phyloP scores from a whole-genome alignment of 2,888 invertebrate genomes.

The Clepsis dumicolana region DNA sequence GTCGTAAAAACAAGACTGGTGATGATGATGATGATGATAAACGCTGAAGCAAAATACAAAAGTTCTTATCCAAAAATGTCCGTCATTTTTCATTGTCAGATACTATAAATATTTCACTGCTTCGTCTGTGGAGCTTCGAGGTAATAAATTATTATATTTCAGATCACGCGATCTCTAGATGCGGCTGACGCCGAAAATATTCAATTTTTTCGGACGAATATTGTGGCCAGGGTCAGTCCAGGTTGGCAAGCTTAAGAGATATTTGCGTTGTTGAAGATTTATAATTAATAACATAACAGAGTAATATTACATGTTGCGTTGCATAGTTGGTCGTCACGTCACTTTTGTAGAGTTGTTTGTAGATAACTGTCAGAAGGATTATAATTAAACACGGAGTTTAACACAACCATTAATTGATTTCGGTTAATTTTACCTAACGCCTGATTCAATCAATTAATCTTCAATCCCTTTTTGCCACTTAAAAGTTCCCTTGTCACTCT shows the following conservation, averaged over 20 bases:
- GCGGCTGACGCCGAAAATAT: slow-evolving; percentile 3
- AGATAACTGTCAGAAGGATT: too few species aligned
- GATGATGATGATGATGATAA: background rate
- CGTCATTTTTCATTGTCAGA: background rate
- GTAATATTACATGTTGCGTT: too few species aligned
- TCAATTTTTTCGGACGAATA: background rate
- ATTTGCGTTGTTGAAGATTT: too few species aligned
- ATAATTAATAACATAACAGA: too few species aligned
- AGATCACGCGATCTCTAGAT: background rate
- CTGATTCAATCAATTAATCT: too few species aligned
- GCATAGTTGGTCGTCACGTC: too few species aligned
- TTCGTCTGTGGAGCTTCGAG: background rate
- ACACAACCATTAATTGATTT: too few species aligned
- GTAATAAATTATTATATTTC: slow-evolving; percentile 20
- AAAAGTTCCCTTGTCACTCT: background rate
- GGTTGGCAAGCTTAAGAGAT: background rate
- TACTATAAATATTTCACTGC: background rate
- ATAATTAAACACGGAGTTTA: too few species aligned
- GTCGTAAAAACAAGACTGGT: too few species aligned
- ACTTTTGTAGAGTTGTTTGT: too few species aligned
- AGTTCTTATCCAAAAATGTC: background rate
- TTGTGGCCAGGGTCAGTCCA: background rate
- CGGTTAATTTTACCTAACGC: background rate
- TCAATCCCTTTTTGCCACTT: too few species aligned
- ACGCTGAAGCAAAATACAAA: background rate